Conservation (phyloP, 2,888 invertebrate species). For the Harpalus rufipes region DNA sequence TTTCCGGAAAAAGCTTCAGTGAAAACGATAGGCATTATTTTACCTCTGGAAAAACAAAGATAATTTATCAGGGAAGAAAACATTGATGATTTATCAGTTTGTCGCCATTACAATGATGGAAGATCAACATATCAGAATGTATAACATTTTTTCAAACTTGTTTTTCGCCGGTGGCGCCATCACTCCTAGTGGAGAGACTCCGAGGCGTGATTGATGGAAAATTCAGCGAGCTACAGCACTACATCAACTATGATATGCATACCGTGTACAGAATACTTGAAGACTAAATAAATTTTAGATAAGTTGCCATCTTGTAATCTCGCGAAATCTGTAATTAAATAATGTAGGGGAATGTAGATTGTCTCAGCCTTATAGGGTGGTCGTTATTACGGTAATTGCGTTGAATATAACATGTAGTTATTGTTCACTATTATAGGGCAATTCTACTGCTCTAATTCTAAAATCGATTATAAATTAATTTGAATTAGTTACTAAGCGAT, state of each 20-base stretch:
- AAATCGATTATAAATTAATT: background rate
- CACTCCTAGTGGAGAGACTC: background rate
- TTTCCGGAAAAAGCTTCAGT: background rate
- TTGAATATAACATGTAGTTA: constrained; percentile 22
- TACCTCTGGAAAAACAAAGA: constrained; percentile 45
- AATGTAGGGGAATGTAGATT: constrained; percentile 21
- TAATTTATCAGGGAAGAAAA: constrained; percentile 57
- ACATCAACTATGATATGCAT: constrained; percentile 10
- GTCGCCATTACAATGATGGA: constrained; percentile 60
- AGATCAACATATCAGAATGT: constrained; percentile 61
- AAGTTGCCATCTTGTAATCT: constrained; percentile 12
- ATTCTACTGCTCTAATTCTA: constrained; percentile 7
- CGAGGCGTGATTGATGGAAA: constrained; percentile 30
- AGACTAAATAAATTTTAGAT: constrained; percentile 29
- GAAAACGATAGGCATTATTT: constrained; percentile 34
- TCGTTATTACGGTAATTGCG: constrained; percentile 32
- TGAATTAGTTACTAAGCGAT: background rate
- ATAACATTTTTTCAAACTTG: constrained; percentile 57
- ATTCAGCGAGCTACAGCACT: background rate
- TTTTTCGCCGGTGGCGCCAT: constrained; percentile 47
- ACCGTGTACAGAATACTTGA: constrained; percentile 3
- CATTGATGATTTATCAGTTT: constrained; percentile 61
- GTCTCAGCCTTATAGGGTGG: constrained; percentile 19
- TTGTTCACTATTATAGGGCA: constrained; percentile 5
- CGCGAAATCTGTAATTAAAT: constrained; percentile 43